These are phyloP conservation scores for Aporophyla nigra DNA, from an alignment of 2,888 invertebrate genomes.

Conservation along the genomic window DNA sequence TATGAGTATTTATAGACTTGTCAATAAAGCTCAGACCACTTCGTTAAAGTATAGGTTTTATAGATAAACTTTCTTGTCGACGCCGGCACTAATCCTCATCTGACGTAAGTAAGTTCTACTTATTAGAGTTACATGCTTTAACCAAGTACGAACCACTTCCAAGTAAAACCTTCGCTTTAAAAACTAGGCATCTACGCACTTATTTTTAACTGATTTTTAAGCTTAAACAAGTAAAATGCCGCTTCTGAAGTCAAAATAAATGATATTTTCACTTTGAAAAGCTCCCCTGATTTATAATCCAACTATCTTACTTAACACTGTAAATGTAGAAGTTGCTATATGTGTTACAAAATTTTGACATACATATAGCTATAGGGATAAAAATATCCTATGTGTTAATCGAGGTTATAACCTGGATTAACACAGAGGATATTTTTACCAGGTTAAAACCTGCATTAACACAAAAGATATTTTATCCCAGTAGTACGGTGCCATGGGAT, in stretches of 20 bases:
- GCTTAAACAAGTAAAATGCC: neutral
- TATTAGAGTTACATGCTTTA: neutral
- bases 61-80: slow-evolving; percentile 18
- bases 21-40: neutral
- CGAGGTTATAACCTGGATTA: too few relatives aligned
- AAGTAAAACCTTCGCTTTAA: neutral
- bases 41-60: slow-evolving; percentile 9
- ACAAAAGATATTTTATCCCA: too few relatives aligned
- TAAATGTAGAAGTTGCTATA: too few relatives aligned
- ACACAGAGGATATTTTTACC: too few relatives aligned
- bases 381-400: too few relatives aligned
- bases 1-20: slow-evolving; percentile 16
- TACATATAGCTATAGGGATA: too few relatives aligned
- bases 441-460: too few relatives aligned
- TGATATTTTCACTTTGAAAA: neutral
- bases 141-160: neutral
- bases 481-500: too few relatives aligned
- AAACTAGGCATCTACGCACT: neutral
- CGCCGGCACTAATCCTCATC: neutral
- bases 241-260: neutral
- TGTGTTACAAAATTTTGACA: too few relatives aligned
- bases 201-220: neutral
- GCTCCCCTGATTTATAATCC: neutral
- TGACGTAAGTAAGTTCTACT: too few relatives aligned
- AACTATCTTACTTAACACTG: too few relatives aligned